Evolutionary conservation across 2,888 invertebrate genomes (phyloP), one percentile per base, ranked within the genome.

Genomic region (Aromia moschata): DNA sequence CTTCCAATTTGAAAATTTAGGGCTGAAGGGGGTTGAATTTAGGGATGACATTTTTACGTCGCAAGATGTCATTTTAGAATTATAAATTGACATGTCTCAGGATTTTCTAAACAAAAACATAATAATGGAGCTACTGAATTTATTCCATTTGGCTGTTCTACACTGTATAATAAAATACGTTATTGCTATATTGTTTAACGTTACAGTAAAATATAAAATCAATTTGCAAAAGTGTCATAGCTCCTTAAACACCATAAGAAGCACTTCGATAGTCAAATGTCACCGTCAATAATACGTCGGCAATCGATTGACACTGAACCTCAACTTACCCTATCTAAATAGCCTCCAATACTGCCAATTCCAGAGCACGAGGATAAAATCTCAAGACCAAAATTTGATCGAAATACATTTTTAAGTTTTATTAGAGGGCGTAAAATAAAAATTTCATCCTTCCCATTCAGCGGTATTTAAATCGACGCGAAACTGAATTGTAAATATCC

Each of bases 391-490:
- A n/a, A 49, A 62, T 56, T 52, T 62, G 58, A 62, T 62, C 59
- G 56, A 62, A 55, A 62, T 62, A 51, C 62, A 56, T 56, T 62
- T 62, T 62, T 62, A 62, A 52, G 30, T 52, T 52, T 52, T 52
- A 52, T 52, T 40, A 17, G 10, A 41, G 15, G 33, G 53, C 63
- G 60, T 60, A 60, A 64, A 63, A 58, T 55, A 58, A 46, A 45
- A 63, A 54, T 46, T 64, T 62, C 59, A 64, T 62, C 54, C 56
- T 57, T 54, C 52, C 49, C 62, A 62, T 57, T 55, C 54, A 16
- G 30, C 38, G 55, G 45, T 53, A 59, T 64, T 57, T 56, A 51
- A 57, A 63, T 54, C 30, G 37, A 18, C 47, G 49, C 36, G 49
- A 55, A 63, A 57, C 57, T 60, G 62, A 60, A 54, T 47, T 54